Evolutionary conservation across 1,140 invertebrate species (phyloP), one percentile per base, ranked within the genome.

Genomic region (Hermetia illucens): DNA sequence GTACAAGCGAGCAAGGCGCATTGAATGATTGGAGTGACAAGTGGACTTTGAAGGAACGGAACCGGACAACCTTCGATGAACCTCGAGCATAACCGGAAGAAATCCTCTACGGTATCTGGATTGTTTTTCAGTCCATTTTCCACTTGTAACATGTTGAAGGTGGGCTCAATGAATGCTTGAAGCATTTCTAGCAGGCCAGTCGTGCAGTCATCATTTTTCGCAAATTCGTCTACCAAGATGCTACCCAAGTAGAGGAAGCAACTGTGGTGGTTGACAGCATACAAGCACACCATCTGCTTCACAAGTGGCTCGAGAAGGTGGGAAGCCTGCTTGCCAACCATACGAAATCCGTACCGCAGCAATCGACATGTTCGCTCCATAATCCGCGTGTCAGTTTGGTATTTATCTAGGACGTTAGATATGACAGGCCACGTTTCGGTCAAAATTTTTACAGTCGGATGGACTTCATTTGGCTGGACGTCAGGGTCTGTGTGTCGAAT

Each of bases 101-200:
- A 76, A 59, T 98, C 95, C 59, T 98, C 95, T 1, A 98, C 89
- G 1, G 92, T 98, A 49, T 98, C 94, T 0, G 95, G 93, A 70
- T 97, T 82, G 61, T 94, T 82, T 40, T 78, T 70, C 6, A 97
- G 63, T 2, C 86, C 85, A 43, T 76, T 71, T 38, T 69, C 63
- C 50, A 73, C 72, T 56, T 87, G 78, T 34, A 95, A 67, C 47
- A 91, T 57, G 31, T 69, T 64, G 58, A 96, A 90, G 24, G 92
- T 87, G 30, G 86, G 82, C 38, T 72, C 71, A 50, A 91, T 77
- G 52, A 94, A 81, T 27, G 81, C 84, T 64, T 85, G 71, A 45
- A 96, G 62, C 87, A 97, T 92, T 44, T 77, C 72, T 21, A 94
- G 55, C 3, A 96, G 65, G 9, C 80, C 81, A 16, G 67, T 34